Conservation (phyloP, 1,140 invertebrate species). For the Pseudoatta argentina region DNA sequence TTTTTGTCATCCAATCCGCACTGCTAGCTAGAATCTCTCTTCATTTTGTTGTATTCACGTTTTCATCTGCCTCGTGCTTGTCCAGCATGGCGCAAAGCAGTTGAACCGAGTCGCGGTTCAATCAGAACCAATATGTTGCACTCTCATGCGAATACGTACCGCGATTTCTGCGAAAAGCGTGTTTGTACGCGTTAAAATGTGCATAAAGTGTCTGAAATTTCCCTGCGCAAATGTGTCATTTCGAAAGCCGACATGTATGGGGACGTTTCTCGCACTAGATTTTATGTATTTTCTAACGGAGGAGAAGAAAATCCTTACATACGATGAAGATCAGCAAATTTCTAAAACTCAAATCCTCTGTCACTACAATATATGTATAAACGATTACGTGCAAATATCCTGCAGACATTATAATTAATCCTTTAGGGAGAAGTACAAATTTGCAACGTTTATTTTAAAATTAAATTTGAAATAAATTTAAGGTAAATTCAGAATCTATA, state of each 20-base stretch:
- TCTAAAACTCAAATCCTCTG: neutral
- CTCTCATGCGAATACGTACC: slow-evolving; percentile 50
- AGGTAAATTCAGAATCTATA: too few relatives aligned
- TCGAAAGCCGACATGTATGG: neutral
- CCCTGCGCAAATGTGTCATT: slow-evolving; percentile 31
- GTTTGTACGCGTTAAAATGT: slow-evolving; percentile 49
- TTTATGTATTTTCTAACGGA: neutral
- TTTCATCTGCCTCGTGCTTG: slow-evolving; percentile 56
- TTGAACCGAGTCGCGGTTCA: slow-evolving; percentile 56
- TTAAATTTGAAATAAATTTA: too few relatives aligned
- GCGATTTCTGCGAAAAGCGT: slow-evolving; percentile 51
- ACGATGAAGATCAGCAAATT: neutral
- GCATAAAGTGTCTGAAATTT: slow-evolving; percentile 58
- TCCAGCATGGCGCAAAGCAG: slow-evolving; percentile 23
- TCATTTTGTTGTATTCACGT: slow-evolving; percentile 62
- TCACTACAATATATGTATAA: neutral
- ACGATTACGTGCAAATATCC: neutral
- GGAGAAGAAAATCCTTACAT: neutral
- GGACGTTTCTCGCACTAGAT: neutral
- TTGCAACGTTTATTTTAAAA: too few relatives aligned
- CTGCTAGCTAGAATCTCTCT: slow-evolving; percentile 36
- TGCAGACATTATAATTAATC: neutral
- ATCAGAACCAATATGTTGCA: slow-evolving; percentile 68
- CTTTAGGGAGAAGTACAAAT: too few relatives aligned
- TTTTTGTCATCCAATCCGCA: slow-evolving; percentile 60